Conservation (phyloP, 2,113 vertebrate species). For the Pluvialis apricaria region DNA sequence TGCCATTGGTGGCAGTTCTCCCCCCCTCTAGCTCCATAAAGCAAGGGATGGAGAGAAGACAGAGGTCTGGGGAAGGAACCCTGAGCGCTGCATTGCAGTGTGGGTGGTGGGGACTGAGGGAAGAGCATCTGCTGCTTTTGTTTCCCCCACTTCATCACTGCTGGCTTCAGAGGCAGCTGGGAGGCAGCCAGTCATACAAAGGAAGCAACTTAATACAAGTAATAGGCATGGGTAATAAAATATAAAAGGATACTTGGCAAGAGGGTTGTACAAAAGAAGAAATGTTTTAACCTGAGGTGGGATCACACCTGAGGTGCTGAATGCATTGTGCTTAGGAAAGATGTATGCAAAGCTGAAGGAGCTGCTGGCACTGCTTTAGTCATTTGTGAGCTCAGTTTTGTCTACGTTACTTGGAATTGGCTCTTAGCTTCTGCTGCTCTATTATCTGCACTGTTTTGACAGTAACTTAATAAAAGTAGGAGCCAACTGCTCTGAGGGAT, state of each 20-base stretch:
- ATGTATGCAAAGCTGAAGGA: neutral
- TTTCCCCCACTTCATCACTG: neutral
- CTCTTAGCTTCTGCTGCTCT: neutral
- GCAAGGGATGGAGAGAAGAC: neutral
- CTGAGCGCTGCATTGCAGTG: neutral
- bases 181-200: neutral
- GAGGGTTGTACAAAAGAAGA: neutral
- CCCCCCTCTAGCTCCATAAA: neutral
- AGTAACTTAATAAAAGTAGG: neutral
- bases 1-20: neutral
- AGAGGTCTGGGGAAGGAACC: neutral
- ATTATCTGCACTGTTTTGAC: neutral
- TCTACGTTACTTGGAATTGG: neutral
- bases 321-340: neutral
- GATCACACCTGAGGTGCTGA: neutral
- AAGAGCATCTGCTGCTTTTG: neutral
- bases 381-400: accelerated
- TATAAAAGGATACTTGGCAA: neutral
- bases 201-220: neutral
- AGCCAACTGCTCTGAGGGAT: neutral
- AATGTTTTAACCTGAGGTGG: neutral
- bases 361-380: neutral
- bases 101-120: neutral
- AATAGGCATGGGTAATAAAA: neutral
- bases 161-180: neutral